A percentile compares a stretch with the other conserved stretches of the same genome.
Evolutionary conservation across 2,113 vertebrate genomes (phyloP).

Genomic region (Delphinus delphis): DNA sequence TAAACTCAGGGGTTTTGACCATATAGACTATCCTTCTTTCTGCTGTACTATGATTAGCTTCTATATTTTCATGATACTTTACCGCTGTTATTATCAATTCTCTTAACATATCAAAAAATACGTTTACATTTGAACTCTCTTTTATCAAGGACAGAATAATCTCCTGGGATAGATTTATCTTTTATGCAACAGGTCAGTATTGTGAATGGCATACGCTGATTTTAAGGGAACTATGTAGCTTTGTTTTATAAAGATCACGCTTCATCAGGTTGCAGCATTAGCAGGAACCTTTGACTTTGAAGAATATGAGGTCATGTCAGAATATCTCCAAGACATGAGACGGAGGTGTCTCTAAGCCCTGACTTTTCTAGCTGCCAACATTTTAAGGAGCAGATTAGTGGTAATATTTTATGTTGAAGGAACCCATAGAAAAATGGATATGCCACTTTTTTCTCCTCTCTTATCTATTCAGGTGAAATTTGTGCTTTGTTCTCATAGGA

Average conservation of each 20-base stretch:
- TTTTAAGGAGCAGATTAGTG: not conserved
- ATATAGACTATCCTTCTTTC: not conserved
- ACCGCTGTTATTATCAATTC: not conserved
- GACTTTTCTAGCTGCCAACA: not conserved
- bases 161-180: not conserved
- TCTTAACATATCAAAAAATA: not conserved
- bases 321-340: not conserved
- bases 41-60: not conserved
- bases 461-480: not conserved
- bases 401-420: not conserved
- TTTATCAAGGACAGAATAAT: not conserved
- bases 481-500: not conserved
- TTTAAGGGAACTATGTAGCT: not conserved
- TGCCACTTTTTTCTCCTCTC: not conserved
- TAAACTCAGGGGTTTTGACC: not conserved
- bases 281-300: not conserved
- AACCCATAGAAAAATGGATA: not conserved
- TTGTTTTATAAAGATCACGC: not conserved
- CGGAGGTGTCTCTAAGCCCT: not conserved
- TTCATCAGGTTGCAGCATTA: not conserved
- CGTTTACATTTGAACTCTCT: not conserved
- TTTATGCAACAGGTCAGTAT: not conserved
- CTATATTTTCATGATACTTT: not conserved
- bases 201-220: not conserved
- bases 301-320: not conserved